Conservation (phyloP, 1,140 invertebrate genomes). For the Caerostris extrusa region DNA sequence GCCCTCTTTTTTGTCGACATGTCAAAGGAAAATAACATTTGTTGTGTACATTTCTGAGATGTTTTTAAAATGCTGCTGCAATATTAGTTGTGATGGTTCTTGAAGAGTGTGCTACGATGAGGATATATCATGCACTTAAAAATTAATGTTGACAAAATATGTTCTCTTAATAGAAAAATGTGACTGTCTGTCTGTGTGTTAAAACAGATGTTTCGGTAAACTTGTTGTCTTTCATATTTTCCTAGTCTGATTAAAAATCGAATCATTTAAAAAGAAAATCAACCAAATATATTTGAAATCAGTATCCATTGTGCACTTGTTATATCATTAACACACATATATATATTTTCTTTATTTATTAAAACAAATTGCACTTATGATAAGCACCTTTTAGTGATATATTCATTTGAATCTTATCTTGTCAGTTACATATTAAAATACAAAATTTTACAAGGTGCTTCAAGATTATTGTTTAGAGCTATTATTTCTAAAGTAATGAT, state of each 20-base stretch:
- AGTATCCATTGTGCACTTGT: conserved; percentile 75
- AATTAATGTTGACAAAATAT: conserved; percentile 75
- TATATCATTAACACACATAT: conserved; percentile 77
- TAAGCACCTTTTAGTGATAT: conserved; percentile 64
- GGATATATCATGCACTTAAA: conserved; percentile 68
- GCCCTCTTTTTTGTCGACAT: conserved; percentile 66
- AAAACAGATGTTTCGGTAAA: conserved; percentile 70
- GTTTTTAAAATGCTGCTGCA: conserved; percentile 59
- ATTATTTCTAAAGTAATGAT: conserved; percentile 55
- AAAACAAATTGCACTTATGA: conserved; percentile 56
- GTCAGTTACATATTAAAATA: conserved; percentile 35
- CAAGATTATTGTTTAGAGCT: conserved; percentile 31
- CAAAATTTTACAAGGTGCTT: conserved; percentile 72
- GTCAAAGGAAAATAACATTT: conserved; percentile 58
- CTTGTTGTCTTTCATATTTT: conserved; percentile 77
- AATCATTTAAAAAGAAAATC: conserved; percentile 56
- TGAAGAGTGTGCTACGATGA: conserved; percentile 15
- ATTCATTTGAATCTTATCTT: conserved; percentile 38
- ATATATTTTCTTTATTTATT: conserved; percentile 73
- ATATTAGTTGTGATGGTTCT: conserved; percentile 57
- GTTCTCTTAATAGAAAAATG: conserved; percentile 67
- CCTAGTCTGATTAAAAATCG: conserved; percentile 71
- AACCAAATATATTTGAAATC: conserved; percentile 70
- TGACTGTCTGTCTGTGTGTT: conserved; percentile 68
- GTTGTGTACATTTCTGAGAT: conserved; percentile 72